Base-by-base conservation (phyloP, 2,113 vertebrate species). In the Artemisiospiza belli region DNA sequence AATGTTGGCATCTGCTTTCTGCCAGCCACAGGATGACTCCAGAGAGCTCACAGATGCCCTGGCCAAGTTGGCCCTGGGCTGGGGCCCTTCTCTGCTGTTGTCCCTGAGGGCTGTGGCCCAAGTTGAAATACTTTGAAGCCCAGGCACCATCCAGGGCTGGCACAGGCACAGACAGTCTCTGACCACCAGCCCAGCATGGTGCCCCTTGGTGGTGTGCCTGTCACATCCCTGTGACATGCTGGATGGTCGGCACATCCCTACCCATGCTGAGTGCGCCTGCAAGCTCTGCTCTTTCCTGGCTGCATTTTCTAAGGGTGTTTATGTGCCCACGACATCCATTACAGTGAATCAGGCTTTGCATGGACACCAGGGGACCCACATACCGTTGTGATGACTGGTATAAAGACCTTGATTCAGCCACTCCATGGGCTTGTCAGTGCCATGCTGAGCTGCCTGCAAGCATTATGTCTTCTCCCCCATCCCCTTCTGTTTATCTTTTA, bases 311-410 rank as follows among this genome's bases (percentile, higher is more conserved):
- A 31, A 67, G 43, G 12, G 2, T 52, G 24, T 51, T 68, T 70
- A 23, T 5, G 2, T 41, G 64, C 81, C 59, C 54, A 30, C 0
- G 0, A 27, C 41, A 54, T n/a, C 67, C 1, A 0, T 54, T 55
- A 47, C n/a, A 54, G 18, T 4, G 46, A 74, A 39, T 49, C 2
- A 16, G 31, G 44, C 70, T 85, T 78, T 73, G 25, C n/a, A 18
- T 1, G 2, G 37, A 31, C 67, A 47, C 35, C 41, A 33, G 49
- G 47, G 19, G 17, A 64, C 31, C 52, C 54, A 43, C 15, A 10
- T 5, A 9, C 14, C 9, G 6, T 12, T 70, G 43, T 57, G 72
- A 62, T 57, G 57, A 33, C 49, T 77, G 43, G 5, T 43, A 37
- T 37, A 28, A 63, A 76, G 51, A 72, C 43, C 46, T 77, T 54